Conservation (phyloP, 2,113 vertebrate genomes). For the Alces alces region DNA sequence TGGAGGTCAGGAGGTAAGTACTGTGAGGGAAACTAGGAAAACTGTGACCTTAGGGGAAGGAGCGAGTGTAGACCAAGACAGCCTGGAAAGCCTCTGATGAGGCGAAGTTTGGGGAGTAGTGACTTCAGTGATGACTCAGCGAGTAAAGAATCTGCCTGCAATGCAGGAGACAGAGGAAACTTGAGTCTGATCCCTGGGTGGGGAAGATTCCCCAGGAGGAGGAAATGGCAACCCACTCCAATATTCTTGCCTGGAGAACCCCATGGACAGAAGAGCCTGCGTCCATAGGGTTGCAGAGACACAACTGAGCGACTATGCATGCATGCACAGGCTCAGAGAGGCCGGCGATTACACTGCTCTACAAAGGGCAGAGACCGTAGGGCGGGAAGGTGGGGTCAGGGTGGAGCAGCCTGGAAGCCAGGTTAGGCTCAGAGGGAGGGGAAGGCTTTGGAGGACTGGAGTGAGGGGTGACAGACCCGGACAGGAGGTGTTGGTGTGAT, state of each 20-base stretch:
- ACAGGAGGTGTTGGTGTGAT: too few relatives aligned
- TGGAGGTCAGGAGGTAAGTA: neutral
- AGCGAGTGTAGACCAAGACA: too few relatives aligned
- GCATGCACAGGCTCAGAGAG: neutral
- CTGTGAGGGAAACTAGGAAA: neutral
- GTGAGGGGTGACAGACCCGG: fast-evolving
- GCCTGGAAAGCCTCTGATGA: neutral
- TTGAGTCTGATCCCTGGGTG: neutral
- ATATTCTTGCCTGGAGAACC: neutral
- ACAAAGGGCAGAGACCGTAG: neutral
- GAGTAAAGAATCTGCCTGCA: neutral
- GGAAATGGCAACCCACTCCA: neutral
- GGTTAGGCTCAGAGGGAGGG: neutral
- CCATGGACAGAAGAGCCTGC: neutral
- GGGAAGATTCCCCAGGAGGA: neutral
- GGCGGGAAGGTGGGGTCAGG: neutral
- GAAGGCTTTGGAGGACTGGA: too few relatives aligned
- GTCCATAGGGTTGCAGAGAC: neutral
- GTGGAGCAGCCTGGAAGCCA: neutral
- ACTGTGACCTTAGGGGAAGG: neutral
- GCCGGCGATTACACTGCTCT: neutral
- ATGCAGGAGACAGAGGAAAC: neutral
- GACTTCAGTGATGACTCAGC: neutral
- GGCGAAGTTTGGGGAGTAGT: neutral
- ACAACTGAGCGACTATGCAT: fast-evolving